Conservation (phyloP, 2,113 vertebrate genomes). For the Macquaria ambigua region DNA sequence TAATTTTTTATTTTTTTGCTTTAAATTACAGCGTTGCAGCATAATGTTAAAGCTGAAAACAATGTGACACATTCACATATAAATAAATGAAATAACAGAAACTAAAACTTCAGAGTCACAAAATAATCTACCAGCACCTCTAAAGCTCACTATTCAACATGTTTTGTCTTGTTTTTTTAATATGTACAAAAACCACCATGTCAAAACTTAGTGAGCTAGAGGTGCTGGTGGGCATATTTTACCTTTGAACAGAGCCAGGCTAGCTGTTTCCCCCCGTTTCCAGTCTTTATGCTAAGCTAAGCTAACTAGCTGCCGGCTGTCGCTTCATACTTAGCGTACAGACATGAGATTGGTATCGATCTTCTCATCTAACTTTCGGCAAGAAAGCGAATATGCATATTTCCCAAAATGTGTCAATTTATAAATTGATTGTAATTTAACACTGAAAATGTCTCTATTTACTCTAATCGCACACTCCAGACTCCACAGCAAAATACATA, state of each 20-base stretch:
- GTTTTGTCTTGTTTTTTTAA: not conserved
- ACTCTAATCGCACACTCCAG: not conserved
- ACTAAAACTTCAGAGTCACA: not conserved
- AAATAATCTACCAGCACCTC: not conserved
- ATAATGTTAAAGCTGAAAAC: not conserved
- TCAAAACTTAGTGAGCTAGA: not conserved
- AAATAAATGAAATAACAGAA: not conserved
- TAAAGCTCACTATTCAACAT: not conserved
- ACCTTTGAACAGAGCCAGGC: not conserved
- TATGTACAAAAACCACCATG: not conserved
- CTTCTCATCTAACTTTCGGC: not conserved
- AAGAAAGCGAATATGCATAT: not conserved
- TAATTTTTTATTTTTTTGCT: not conserved
- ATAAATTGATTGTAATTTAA: not conserved
- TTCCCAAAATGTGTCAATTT: not conserved
- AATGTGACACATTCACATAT: no score
- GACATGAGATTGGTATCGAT: not conserved
- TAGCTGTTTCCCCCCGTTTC: not conserved
- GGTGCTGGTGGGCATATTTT: not conserved
- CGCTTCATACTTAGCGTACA: not conserved
- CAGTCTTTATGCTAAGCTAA: conserved; percentile 24
- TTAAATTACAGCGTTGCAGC: not conserved
- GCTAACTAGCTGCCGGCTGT: not conserved
- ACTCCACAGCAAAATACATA: not conserved
- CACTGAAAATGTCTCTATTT: not conserved